These are phyloP conservation scores for Oscheius sp. DNA, from an alignment of 1,140 invertebrate species.

Conservation along the genomic window DNA sequence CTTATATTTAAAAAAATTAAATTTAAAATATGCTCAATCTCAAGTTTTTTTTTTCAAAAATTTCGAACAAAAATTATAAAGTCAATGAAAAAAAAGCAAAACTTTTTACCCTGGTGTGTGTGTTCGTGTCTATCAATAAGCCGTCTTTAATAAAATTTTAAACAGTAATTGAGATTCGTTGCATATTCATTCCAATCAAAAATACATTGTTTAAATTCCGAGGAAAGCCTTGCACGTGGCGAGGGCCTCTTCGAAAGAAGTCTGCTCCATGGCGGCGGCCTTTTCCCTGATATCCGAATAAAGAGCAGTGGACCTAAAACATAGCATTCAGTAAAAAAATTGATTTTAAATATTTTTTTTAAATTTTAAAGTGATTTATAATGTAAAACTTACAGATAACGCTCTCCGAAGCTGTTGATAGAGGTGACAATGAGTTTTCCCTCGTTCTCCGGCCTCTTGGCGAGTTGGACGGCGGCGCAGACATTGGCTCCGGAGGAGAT, in stretches of 20 bases:
- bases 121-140: no score
- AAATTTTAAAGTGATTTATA: not conserved
- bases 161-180: no score
- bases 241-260: constrained; percentile 26
- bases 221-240: constrained; percentile 11
- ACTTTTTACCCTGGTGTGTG: no score
- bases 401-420: constrained; percentile 47
- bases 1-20: no score
- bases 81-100: no score
- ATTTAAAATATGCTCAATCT: no score
- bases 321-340: not conserved
- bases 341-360: not conserved
- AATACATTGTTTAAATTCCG: constrained; percentile 1
- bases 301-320: constrained; percentile 32
- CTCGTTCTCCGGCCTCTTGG: constrained; percentile 50
- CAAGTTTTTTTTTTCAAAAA: no score
- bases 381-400: constrained; percentile 46
- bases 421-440: constrained; percentile 53
- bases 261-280: constrained; percentile 27
- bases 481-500: constrained; percentile 52
- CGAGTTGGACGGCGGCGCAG: constrained; percentile 44
- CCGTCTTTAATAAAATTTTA: no score
- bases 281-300: constrained; percentile 33
- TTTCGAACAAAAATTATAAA: no score
- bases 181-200: no score